These are phyloP conservation scores for Nephrotoma flavescens DNA, from an alignment of 2,888 invertebrate species.

Conservation along the genomic window DNA sequence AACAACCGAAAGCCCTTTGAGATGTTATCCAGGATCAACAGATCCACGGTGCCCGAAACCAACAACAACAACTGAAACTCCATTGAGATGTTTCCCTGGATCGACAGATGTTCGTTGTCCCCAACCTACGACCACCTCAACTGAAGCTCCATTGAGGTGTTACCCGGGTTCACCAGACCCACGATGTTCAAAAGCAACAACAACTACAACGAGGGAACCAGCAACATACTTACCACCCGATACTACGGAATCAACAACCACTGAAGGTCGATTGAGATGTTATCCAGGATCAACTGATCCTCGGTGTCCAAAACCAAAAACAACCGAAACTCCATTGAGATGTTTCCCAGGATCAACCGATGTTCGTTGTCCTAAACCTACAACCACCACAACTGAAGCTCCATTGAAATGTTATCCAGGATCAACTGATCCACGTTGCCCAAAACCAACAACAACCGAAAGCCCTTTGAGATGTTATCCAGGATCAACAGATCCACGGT, in stretches of 20 bases:
- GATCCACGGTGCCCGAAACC: constrained; percentile 27
- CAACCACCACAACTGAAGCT: constrained; percentile 12
- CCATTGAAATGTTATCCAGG: constrained; percentile 31
- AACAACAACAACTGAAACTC: constrained; percentile 18
- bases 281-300: constrained; percentile 25
- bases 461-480: constrained; percentile 18
- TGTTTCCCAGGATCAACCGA: constrained; percentile 23
- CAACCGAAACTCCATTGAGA: constrained; percentile 14
- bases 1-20: constrained; percentile 22
- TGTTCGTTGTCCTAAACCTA: constrained; percentile 23
- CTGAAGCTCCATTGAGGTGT: background rate
- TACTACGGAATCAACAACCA: constrained; percentile 20
- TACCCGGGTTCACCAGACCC: constrained; percentile 26
- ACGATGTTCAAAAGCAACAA: constrained; percentile 22
- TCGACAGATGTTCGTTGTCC: too few relatives aligned
- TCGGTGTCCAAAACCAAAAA: background rate
- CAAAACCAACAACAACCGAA: constrained; percentile 15
- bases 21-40: constrained; percentile 28
- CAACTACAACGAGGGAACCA: constrained; percentile 12
- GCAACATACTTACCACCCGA: constrained; percentile 28
- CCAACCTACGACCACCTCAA: constrained; percentile 16
- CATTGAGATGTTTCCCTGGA: too few relatives aligned
- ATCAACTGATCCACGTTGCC: constrained; percentile 23
- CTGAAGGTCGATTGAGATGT: constrained; percentile 26
- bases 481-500: constrained; percentile 23